Evolutionary conservation across 1,140 invertebrate genomes (phyloP).

Genomic region (Mya arenaria): DNA sequence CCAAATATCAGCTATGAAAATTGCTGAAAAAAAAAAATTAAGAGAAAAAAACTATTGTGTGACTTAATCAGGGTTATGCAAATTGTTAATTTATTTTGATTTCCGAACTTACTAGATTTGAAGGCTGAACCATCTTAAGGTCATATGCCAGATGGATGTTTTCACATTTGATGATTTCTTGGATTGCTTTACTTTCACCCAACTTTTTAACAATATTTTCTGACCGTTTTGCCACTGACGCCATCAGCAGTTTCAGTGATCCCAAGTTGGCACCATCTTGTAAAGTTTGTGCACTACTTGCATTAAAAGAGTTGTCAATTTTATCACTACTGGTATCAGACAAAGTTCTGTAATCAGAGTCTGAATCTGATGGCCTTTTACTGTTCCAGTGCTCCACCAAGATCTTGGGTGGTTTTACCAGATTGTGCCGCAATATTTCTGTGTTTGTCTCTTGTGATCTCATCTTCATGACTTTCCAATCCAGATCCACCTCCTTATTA

Average conservation of each 20-base stretch:
- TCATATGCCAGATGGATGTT: too few species aligned
- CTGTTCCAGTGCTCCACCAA: slow-evolving; percentile 28
- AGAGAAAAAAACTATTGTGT: too few species aligned
- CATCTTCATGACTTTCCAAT: neutral
- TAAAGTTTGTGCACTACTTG: neutral
- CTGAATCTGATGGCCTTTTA: slow-evolving; percentile 31
- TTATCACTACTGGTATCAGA: slow-evolving; percentile 40
- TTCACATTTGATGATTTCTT: neutral
- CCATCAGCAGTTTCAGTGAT: slow-evolving; percentile 25
- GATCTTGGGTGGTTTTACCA: slow-evolving; percentile 18
- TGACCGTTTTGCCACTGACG: slow-evolving; percentile 22
- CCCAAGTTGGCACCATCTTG: neutral
- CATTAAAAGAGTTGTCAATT: neutral
- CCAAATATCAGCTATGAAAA: too few species aligned
- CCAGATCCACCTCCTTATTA: slow-evolving; percentile 4
- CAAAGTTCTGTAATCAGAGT: slow-evolving; percentile 41
- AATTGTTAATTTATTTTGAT: too few species aligned
- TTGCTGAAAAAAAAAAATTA: too few species aligned
- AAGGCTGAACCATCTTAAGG: too few species aligned
- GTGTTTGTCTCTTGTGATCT: neutral
- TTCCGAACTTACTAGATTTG: too few species aligned
- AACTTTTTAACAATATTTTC: slow-evolving; percentile 34
- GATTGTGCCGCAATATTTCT: neutral
- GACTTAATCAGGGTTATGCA: too few species aligned
- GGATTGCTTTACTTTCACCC: neutral